Evolutionary conservation across 2,113 vertebrate species (phyloP), one percentile per base, ranked within the genome.

Genomic region (Regulus satrapa): DNA sequence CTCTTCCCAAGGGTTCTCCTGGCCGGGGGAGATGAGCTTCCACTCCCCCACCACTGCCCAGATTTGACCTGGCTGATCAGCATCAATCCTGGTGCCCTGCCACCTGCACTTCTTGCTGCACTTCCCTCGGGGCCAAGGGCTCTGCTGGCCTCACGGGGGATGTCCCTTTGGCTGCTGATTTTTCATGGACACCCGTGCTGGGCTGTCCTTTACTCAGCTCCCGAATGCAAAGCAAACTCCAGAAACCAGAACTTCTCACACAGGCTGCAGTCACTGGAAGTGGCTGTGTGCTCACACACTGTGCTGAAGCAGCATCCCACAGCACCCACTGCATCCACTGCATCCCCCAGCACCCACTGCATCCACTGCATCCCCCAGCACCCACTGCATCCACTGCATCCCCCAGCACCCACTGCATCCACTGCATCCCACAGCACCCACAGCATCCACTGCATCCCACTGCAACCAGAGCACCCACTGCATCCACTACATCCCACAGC

Each of bases 211-310:
- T 26, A 14, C 23, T 62, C 52, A 40, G 26, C 43, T 88, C 61
- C 66, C 28, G 12, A 63, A n/a, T 0, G 8, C 13, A 18, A 85
- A 12, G 18, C 40, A 41, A 38, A 38, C 32, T 31, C 62, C 29
- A 20, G 46, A 51, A 23, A 26, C 12, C 5, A 10, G 4, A 26
- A 3, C 10, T 18, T 52, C 34, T 24, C 1, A 0, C 4, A 1
- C 21, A 4, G 38, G 41, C 32, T n/a, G 64, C 5, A 3, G 55
- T 18, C 21, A 11, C 51, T 4, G 13, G 12, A 54, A 40, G 17
- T 19, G 5, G 16, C 43, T 49, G 38, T 0, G 0, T 20, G 16
- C 34, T 18, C 38, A 4, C 6, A 19, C 46, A 13, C 17, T 20
- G 31, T 26, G 36, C 43, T 73, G 62, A 29, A 48, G 41, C 54